A percentile compares a stretch with the other conserved stretches of the same genome.
Evolutionary conservation across 2,888 invertebrate species (phyloP).

Genomic region (Philereme transversata): DNA sequence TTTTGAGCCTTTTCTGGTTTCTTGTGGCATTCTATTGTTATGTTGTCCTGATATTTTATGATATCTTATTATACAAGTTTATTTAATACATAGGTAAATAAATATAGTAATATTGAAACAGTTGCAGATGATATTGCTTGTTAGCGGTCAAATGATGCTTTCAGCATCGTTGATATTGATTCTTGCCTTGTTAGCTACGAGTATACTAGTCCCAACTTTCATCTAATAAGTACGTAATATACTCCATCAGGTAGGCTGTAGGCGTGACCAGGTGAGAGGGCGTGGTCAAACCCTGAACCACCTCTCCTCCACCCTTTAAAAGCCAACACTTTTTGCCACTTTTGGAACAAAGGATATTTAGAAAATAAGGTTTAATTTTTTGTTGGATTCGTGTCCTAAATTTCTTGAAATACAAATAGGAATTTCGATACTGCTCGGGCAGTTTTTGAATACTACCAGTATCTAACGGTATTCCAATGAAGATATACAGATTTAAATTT

Average conservation of each 20-base stretch:
- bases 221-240: neutral
- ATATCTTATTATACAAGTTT: neutral
- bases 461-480: neutral
- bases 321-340: slow-evolving; percentile 26
- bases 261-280: slow-evolving; percentile 61
- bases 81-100: neutral
- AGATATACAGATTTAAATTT: neutral
- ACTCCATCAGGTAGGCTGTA: slow-evolving; percentile 42
- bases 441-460: neutral
- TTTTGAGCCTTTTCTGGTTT: slow-evolving; percentile 12
- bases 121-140: neutral
- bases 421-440: neutral
- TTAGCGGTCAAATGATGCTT: neutral
- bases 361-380: slow-evolving; percentile 1
- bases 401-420: slow-evolving; percentile 10
- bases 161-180: neutral
- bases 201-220: neutral
- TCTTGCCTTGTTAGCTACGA: neutral
- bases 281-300: slow-evolving; percentile 51
- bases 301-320: slow-evolving; percentile 29
- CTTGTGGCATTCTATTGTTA: slow-evolving; percentile 30
- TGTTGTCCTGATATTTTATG: slow-evolving; percentile 15
- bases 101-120: neutral
- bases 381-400: neutral
- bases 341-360: slow-evolving; percentile 11